Evolutionary conservation across 53 echinoderm and acorn worm species (phyloP).

Genomic region (Luidia sarsii): DNA sequence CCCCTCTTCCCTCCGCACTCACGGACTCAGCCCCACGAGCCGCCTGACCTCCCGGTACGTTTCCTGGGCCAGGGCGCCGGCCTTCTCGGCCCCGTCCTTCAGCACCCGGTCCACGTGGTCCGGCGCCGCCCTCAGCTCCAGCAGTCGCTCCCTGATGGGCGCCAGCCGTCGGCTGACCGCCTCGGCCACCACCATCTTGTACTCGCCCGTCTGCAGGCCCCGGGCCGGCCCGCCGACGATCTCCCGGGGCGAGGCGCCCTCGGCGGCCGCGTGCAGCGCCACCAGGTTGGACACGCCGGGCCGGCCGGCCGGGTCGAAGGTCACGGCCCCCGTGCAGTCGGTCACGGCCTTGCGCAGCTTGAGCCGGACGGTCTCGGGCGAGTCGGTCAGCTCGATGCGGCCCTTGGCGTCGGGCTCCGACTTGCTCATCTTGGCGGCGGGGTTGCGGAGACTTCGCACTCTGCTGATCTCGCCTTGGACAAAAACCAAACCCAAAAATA

Average conservation of each 20-base stretch:
- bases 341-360: constrained; percentile 93
- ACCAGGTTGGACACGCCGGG: constrained; percentile 93
- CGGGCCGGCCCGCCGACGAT: constrained; percentile 58
- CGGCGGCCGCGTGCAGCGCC: constrained; percentile 73
- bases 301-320: constrained; percentile 82
- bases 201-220: constrained; percentile 79
- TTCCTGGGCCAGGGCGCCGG: constrained; percentile 65
- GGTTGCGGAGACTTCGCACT: constrained; percentile 89
- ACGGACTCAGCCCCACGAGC: constrained; percentile 79
- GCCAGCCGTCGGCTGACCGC: constrained; percentile 69
- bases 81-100: constrained; percentile 66
- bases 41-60: constrained; percentile 80
- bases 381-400: constrained; percentile 90
- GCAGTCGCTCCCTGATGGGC: constrained; percentile 72
- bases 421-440: constrained; percentile 93
- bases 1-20: too few relatives aligned
- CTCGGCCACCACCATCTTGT: constrained; percentile 80
- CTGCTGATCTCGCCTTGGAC: constrained; percentile 29
- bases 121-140: constrained; percentile 48
- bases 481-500: not conserved
- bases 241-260: constrained; percentile 48
- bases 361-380: constrained; percentile 58
- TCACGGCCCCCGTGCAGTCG: constrained; percentile 90
- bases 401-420: constrained; percentile 74
- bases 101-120: constrained; percentile 64